Evolutionary conservation across 2,888 invertebrate species (phyloP), one percentile per base, ranked within the genome.

Genomic region (Galerucella calmariensis): DNA sequence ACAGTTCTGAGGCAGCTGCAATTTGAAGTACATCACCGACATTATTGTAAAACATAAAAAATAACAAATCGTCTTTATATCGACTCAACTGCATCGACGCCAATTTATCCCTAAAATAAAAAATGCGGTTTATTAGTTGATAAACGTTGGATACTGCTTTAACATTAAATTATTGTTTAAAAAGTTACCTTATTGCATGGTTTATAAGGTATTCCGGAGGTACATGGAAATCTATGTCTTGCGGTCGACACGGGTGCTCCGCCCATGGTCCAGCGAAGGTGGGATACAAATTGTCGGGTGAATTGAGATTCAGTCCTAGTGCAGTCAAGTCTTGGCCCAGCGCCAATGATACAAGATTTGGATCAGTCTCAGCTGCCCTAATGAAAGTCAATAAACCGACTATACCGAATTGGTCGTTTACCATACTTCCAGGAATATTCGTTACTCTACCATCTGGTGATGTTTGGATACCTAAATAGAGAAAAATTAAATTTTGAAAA

Each of bases 191-290:
- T 89, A 99, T 98, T 86, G 95, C 93, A 83, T 95, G 94, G 88
- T 99, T 99, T 87, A 99, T 98, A 89, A 99, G 92, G 91, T 99
- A 99, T 90, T 99, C 99, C 79, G 96, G 95, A 86, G 98, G 98
- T 88, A 98, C 98, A 87, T 97, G 96, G 89, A 95, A 98, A 90
- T 98, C 98, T 88, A 99, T 96, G 89, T 99, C 99, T 90, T 99
- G 98, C 84, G 98, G 97, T 89, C 99, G 92, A 91, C 98, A 97
- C 71, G 99, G 97, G 87, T 95, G 94, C 88, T 99, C 99, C 85
- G 97, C 96, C 97, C 98, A 99, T 16, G 99, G 99, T 78, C 99
- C 99, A 85, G 97, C 98, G 89, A 99, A 99, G 84, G 96, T 98
- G 87, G 97, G 97, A 91, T 98, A 98, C 83, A 99, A 92, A 89